Percentiles rank a stretch among this genome's conserved stretches.
phyloP scores from a whole-genome alignment of 2,113 vertebrate species.

The Odocoileus hemionus region DNA sequence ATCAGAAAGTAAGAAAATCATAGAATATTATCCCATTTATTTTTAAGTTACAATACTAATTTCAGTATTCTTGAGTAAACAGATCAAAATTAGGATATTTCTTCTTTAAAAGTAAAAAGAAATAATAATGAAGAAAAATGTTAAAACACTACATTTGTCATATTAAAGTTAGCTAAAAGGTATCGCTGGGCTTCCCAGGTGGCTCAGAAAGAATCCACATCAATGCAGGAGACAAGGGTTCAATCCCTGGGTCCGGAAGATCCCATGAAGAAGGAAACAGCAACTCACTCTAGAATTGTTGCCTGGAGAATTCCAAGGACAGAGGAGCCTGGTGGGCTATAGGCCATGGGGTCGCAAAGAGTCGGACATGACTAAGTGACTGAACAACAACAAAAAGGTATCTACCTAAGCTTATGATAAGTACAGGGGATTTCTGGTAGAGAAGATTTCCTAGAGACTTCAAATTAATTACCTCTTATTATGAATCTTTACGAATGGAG shows the following conservation, averaged over 20 bases:
- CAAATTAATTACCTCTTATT: not conserved
- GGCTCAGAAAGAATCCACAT: not conserved
- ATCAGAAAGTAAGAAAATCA: conserved; percentile 36
- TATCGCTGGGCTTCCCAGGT: not conserved
- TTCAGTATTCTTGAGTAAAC: not conserved
- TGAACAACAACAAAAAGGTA: not conserved
- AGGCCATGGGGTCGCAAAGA: not conserved
- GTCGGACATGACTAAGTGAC: not conserved
- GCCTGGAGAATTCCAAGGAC: not conserved
- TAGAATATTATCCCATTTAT: not conserved
- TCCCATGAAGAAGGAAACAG: not conserved
- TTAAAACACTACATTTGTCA: not conserved
- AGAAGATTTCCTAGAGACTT: not conserved
- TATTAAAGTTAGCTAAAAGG: not conserved
- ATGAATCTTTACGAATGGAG: not conserved
- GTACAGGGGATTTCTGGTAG: not conserved
- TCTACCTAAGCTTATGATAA: not conserved
- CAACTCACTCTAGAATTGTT: not conserved
- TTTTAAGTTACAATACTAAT: not conserved
- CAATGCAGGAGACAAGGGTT: not conserved
- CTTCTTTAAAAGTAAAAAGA: conserved; percentile 31
- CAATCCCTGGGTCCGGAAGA: not conserved
- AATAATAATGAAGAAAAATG: not conserved
- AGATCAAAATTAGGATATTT: not conserved
- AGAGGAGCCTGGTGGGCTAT: not conserved